Conservation (phyloP, 2,888 invertebrate genomes). For the Julus scanicus region DNA sequence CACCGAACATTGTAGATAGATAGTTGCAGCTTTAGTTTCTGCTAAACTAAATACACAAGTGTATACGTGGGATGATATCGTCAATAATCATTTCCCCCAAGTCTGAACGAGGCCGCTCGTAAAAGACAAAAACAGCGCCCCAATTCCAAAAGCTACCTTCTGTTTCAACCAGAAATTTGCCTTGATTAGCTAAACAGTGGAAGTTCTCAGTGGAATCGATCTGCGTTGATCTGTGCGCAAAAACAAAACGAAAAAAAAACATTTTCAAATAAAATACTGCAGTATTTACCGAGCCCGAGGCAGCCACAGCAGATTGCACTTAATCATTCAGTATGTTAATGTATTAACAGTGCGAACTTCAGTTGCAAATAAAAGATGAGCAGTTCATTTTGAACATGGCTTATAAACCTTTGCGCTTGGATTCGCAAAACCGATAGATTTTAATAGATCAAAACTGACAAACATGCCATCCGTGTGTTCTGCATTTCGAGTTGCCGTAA, state of each 20-base stretch:
- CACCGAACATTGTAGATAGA: too few relatives aligned
- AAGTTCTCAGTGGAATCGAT: neutral
- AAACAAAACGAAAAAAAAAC: too few relatives aligned
- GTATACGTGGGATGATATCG: neutral
- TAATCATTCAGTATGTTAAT: neutral
- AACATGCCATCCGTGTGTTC: too few relatives aligned
- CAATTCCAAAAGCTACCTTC: neutral
- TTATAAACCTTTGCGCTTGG: too few relatives aligned
- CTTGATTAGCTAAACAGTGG: neutral
- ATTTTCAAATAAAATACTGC: neutral
- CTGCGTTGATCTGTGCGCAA: neutral
- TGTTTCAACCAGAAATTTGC: neutral
- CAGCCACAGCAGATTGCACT: neutral
- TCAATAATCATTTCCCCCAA: neutral
- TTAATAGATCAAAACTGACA: too few relatives aligned
- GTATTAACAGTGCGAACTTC: neutral
- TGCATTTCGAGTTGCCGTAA: too few relatives aligned
- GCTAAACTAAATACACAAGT: too few relatives aligned
- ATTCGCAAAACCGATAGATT: too few relatives aligned
- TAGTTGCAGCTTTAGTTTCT: too few relatives aligned
- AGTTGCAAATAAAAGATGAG: conserved; percentile 9
- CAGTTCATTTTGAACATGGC: too few relatives aligned
- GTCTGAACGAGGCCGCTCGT: neutral
- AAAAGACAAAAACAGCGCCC: too few relatives aligned
- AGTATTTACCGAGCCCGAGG: neutral